A percentile compares a stretch with the other conserved stretches of the same genome.
Evolutionary conservation across 1,140 invertebrate genomes (phyloP).

Genomic region (Drosophila orosa): DNA sequence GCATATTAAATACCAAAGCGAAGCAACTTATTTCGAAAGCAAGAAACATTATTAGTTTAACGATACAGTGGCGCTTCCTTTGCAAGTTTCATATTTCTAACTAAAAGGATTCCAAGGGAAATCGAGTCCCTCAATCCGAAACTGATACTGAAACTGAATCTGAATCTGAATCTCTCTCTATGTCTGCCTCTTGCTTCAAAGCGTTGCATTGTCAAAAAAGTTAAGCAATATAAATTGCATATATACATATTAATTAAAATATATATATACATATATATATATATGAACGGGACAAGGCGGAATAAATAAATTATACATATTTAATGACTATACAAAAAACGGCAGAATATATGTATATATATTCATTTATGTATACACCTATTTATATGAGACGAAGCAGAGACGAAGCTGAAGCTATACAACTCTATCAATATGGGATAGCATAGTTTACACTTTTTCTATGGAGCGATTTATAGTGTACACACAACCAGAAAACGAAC

Average conservation of each 20-base stretch:
- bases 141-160: slow-evolving; percentile 29
- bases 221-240: slow-evolving; percentile 76
- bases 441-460: slow-evolving; percentile 83
- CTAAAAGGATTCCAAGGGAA: slow-evolving; percentile 21
- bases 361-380: slow-evolving; percentile 66
- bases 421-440: slow-evolving; percentile 76
- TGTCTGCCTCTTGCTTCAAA: slow-evolving; percentile 70
- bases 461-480: slow-evolving; percentile 81
- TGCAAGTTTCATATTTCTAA: slow-evolving; percentile 77
- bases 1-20: slow-evolving; percentile 39
- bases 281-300: slow-evolving; percentile 27
- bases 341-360: slow-evolving; percentile 51
- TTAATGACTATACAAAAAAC: slow-evolving; percentile 72
- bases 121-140: not conserved
- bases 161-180: slow-evolving; percentile 57
- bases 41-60: slow-evolving; percentile 57
- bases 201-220: slow-evolving; percentile 77
- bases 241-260: slow-evolving; percentile 61
- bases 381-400: slow-evolving; percentile 55
- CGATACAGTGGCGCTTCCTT: slow-evolving; percentile 76
- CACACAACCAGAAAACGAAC: slow-evolving; percentile 34
- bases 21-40: slow-evolving; percentile 28
- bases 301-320: slow-evolving; percentile 69
- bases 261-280: slow-evolving; percentile 23
- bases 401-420: slow-evolving; percentile 56